Evolutionary conservation across 53 echinoderm and acorn worm genomes (phyloP).

Genomic region (Stichopus horrens): DNA sequence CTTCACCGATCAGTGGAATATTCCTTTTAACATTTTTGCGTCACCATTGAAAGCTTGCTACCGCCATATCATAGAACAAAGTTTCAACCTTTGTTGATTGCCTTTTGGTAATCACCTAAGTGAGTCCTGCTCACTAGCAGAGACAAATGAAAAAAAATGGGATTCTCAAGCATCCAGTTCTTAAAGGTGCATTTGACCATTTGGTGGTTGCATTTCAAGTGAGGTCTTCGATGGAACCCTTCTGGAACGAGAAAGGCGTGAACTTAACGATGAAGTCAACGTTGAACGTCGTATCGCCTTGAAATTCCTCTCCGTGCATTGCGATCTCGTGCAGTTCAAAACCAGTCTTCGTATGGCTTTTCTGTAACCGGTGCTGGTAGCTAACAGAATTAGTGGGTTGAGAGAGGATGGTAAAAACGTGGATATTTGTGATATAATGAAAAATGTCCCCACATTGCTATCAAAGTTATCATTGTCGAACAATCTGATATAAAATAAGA

Average conservation of each 20-base stretch:
- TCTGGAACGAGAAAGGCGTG: not conserved
- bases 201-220: not conserved
- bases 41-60: too few species aligned
- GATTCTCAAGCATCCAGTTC: too few species aligned
- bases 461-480: fast-evolving
- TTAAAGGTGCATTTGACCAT: too few species aligned
- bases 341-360: not conserved
- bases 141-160: too few species aligned
- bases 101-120: too few species aligned
- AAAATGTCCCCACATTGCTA: not conserved
- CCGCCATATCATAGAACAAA: too few species aligned
- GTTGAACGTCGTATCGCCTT: not conserved
- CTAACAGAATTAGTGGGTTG: slow-evolving; percentile 8
- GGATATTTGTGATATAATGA: not conserved
- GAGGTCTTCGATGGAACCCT: not conserved
- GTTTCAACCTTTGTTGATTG: too few species aligned
- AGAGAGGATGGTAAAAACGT: not conserved
- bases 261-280: slow-evolving; percentile 18
- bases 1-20: too few species aligned
- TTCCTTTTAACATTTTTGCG: too few species aligned
- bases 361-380: slow-evolving; percentile 19
- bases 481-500: too few species aligned
- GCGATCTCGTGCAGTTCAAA: not conserved
- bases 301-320: not conserved
- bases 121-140: too few species aligned